phyloP scores from a whole-genome alignment of 2,888 invertebrate species.

The Tachystola acroxantha region DNA sequence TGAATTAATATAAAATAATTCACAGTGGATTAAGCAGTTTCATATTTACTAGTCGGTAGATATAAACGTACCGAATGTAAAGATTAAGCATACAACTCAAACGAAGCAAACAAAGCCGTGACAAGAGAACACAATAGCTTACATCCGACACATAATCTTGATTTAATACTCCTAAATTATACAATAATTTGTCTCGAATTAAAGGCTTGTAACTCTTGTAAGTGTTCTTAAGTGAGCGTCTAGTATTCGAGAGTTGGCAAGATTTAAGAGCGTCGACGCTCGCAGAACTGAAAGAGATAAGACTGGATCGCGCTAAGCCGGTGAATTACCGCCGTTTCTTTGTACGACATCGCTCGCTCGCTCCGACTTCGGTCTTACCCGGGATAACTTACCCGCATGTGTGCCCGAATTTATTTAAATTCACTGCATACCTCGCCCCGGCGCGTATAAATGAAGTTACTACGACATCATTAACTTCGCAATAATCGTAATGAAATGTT shows the following conservation, averaged over 20 bases:
- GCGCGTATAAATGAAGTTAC: slow-evolving; percentile 43
- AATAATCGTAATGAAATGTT: slow-evolving; percentile 63
- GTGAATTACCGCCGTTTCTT: slow-evolving; percentile 56
- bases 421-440: slow-evolving; percentile 43
- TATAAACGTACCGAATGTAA: no score
- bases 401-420: slow-evolving; percentile 57
- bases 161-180: slow-evolving; percentile 43
- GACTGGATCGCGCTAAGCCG: slow-evolving; percentile 53
- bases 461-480: slow-evolving; percentile 58
- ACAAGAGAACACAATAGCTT: slow-evolving; percentile 21
- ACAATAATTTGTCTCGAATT: slow-evolving; percentile 57
- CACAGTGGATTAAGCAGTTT: no score
- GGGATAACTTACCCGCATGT: slow-evolving; percentile 39
- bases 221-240: slow-evolving; percentile 44
- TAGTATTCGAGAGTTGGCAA: slow-evolving; percentile 45
- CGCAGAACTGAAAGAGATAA: slow-evolving; percentile 56
- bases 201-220: slow-evolving; percentile 58
- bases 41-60: no score
- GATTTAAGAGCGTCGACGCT: slow-evolving; percentile 57
- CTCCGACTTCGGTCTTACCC: slow-evolving; percentile 25
- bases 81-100: no score
- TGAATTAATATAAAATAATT: no score
- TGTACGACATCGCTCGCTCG: slow-evolving; percentile 33
- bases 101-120: slow-evolving; percentile 16
- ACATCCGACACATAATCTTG: slow-evolving; percentile 25